These are phyloP conservation scores for Papilio elwesi DNA, from an alignment of 2,888 invertebrate species.

Conservation along the genomic window DNA sequence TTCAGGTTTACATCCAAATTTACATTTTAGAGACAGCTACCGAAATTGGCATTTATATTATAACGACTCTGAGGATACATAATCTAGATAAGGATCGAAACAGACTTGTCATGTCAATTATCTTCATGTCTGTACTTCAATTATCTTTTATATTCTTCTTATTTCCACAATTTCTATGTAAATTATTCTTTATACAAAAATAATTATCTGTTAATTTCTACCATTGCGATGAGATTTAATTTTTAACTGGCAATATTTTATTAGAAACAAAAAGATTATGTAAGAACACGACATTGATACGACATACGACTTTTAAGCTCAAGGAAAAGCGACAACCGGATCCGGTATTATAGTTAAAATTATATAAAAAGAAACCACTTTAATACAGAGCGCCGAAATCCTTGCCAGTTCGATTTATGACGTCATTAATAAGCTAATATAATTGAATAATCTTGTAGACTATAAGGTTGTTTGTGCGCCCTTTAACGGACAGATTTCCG, in stretches of 20 bases:
- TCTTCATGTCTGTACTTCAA: no score
- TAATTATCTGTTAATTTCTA: no score
- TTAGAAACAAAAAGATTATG: neutral
- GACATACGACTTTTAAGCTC: constrained; percentile 15
- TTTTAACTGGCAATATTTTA: no score
- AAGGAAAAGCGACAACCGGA: constrained; percentile 33
- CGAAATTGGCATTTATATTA: no score
- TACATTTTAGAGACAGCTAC: no score
- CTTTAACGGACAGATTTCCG: neutral
- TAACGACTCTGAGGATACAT: no score
- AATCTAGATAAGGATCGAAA: no score
- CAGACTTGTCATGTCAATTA: no score
- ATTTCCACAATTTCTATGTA: no score
- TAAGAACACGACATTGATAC: constrained; percentile 30
- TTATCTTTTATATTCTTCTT: no score
- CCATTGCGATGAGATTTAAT: neutral
- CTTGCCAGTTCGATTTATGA: constrained; percentile 25
- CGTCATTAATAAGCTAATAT: neutral
- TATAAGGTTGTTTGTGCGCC: neutral
- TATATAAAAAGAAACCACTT: constrained; percentile 2
- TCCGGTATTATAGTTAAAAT: constrained; percentile 33
- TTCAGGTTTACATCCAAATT: no score
- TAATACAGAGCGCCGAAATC: constrained; percentile 23
- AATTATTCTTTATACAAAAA: no score
- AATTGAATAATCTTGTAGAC: neutral